These are phyloP conservation scores for Lutraria rhynchaena DNA, from an alignment of 1,140 invertebrate genomes.

Conservation along the genomic window DNA sequence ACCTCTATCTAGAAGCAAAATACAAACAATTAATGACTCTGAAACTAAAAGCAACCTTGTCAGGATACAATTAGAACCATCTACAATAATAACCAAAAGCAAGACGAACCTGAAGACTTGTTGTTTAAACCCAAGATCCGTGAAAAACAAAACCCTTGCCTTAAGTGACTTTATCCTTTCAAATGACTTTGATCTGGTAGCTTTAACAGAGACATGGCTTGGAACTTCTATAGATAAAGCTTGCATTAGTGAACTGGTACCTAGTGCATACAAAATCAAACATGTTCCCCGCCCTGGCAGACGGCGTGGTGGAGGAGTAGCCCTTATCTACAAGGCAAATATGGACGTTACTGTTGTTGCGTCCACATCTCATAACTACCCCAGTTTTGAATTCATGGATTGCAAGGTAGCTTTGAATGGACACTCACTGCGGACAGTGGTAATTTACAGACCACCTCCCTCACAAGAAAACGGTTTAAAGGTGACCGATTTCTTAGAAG, in stretches of 20 bases:
- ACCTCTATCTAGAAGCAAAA: too few relatives aligned
- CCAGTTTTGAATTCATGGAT: conserved; percentile 23
- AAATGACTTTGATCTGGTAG: neutral
- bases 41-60: too few relatives aligned
- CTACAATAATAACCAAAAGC: neutral
- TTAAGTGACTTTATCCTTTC: neutral
- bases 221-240: conserved; percentile 4
- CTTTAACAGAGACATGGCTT: conserved; percentile 22
- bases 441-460: too few relatives aligned
- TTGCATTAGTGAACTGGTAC: conserved; percentile 12
- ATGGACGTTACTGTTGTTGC: too few relatives aligned
- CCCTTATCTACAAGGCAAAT: too few relatives aligned
- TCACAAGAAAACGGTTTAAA: too few relatives aligned
- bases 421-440: too few relatives aligned
- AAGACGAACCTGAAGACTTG: neutral
- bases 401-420: conserved; percentile 39
- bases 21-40: too few relatives aligned
- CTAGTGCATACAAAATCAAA: too few relatives aligned
- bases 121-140: conserved; percentile 5
- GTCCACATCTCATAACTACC: too few relatives aligned
- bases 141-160: conserved; percentile 8
- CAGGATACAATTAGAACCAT: neutral
- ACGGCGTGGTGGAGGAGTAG: too few relatives aligned
- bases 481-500: conserved; percentile 5
- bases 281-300: too few relatives aligned